Evolutionary conservation across 64 coral and sea anemone species (phyloP).

Genomic region (Platygyra sinensis): DNA sequence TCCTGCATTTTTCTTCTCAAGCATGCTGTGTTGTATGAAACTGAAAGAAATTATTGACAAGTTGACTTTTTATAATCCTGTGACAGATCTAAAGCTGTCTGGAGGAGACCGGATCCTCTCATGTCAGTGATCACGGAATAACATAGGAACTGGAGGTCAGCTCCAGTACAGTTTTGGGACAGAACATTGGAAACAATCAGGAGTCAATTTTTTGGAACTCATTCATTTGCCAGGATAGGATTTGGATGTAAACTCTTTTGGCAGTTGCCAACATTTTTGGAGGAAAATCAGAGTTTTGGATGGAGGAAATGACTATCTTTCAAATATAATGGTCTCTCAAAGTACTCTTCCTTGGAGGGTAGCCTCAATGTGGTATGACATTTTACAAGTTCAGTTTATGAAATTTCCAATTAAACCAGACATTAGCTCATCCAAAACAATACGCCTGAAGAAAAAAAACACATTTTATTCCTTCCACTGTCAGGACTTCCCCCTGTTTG

Average conservation of each 20-base stretch:
- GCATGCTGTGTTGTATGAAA: background rate
- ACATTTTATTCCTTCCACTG: background rate
- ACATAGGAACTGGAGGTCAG: slow-evolving; percentile 41
- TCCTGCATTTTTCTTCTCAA: background rate
- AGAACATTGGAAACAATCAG: slow-evolving; percentile 44
- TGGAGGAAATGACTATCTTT: slow-evolving; percentile 45
- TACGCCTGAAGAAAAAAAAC: background rate
- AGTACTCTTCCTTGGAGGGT: slow-evolving; percentile 31
- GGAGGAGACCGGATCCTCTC: slow-evolving; percentile 47
- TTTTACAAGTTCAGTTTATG: background rate
- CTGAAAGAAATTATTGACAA: slow-evolving; percentile 26
- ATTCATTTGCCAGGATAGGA: slow-evolving; percentile 12
- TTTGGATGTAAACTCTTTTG: slow-evolving; percentile 52
- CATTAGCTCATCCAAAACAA: background rate
- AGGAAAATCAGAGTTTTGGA: slow-evolving; percentile 46
- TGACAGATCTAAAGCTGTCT: slow-evolving; percentile 46
- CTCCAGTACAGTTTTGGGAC: slow-evolving; percentile 52
- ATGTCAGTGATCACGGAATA: slow-evolving; percentile 51
- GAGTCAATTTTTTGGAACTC: slow-evolving; percentile 42
- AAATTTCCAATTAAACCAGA: slow-evolving; percentile 20
- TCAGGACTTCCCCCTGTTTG: background rate
- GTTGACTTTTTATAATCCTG: slow-evolving; percentile 48
- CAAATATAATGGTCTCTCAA: slow-evolving; percentile 30
- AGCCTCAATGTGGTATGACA: slow-evolving; percentile 27
- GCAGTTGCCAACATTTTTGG: slow-evolving; percentile 44